phyloP scores from a whole-genome alignment of 2,797 vertebrate species.

The Thamnophis elegans region DNA sequence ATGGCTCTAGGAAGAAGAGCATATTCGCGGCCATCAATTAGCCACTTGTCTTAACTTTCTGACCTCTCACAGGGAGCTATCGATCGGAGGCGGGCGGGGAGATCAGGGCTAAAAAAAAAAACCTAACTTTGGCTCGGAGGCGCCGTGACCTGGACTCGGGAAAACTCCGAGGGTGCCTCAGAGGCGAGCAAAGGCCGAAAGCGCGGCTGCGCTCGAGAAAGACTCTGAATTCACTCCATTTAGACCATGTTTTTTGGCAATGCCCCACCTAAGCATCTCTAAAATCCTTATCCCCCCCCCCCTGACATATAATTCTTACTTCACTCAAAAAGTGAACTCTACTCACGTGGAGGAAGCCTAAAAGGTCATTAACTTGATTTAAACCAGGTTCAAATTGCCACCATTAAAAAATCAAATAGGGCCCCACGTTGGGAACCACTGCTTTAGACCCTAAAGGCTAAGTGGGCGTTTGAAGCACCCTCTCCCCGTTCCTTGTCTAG shows the following conservation, averaged over 20 bases:
- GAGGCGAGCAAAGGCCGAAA: not conserved
- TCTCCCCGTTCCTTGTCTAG: too few species aligned
- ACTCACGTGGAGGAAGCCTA: too few species aligned
- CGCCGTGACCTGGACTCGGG: conserved; percentile 31
- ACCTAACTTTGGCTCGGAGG: not conserved
- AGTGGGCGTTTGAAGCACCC: not conserved
- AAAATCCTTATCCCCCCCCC: too few species aligned
- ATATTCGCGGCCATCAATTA: not conserved
- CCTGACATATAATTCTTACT: too few species aligned
- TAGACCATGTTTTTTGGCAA: not conserved
- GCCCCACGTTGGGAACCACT: too few species aligned
- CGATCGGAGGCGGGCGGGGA: not conserved
- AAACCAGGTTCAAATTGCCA: too few species aligned
- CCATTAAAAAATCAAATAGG: too few species aligned
- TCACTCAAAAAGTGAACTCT: too few species aligned
- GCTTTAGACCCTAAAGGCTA: too few species aligned
- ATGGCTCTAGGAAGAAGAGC: conserved; percentile 6
- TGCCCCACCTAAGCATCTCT: too few species aligned
- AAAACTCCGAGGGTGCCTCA: conserved; percentile 28
- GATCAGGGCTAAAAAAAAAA: not conserved
- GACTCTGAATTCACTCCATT: not conserved
- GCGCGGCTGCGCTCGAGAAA: not conserved
- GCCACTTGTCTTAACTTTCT: conserved; percentile 48
- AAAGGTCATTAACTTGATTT: too few species aligned
- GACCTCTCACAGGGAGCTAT: conserved; percentile 32